These are phyloP conservation scores for Poliocrania exsul DNA, from an alignment of 2,797 vertebrate species.

Conservation along the genomic window DNA sequence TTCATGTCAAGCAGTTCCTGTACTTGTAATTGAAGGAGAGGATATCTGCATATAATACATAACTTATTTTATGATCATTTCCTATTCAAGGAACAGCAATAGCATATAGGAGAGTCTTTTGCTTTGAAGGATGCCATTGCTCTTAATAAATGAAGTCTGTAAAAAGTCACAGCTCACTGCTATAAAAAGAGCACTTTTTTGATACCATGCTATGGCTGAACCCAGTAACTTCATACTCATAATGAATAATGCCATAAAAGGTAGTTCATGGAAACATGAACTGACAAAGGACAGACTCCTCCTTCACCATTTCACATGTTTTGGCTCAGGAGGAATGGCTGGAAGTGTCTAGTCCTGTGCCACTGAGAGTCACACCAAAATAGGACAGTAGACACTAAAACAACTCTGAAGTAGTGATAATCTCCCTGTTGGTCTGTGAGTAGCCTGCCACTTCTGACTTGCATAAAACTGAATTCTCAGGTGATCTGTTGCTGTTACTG, in stretches of 20 bases:
- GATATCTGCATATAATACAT: neutral
- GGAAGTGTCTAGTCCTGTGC: neutral
- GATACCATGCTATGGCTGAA: neutral
- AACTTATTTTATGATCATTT: neutral
- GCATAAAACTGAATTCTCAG: neutral
- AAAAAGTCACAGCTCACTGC: neutral
- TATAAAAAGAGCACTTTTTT: neutral
- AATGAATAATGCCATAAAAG: neutral
- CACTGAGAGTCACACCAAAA: accelerated
- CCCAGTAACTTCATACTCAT: neutral
- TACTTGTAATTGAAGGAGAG: neutral
- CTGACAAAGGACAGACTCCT: neutral
- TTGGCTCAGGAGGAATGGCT: neutral
- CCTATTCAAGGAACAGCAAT: neutral
- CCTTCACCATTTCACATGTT: neutral
- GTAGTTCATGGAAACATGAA: neutral
- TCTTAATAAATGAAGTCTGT: neutral
- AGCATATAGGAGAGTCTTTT: neutral
- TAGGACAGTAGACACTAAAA: neutral
- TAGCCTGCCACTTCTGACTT: neutral
- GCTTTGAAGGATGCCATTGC: neutral
- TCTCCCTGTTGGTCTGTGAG: neutral
- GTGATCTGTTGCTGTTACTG: neutral
- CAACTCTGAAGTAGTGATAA: neutral
- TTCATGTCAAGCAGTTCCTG: neutral